Base-by-base conservation (phyloP, 2,113 vertebrate genomes). In the Recurvirostra avosetta region DNA sequence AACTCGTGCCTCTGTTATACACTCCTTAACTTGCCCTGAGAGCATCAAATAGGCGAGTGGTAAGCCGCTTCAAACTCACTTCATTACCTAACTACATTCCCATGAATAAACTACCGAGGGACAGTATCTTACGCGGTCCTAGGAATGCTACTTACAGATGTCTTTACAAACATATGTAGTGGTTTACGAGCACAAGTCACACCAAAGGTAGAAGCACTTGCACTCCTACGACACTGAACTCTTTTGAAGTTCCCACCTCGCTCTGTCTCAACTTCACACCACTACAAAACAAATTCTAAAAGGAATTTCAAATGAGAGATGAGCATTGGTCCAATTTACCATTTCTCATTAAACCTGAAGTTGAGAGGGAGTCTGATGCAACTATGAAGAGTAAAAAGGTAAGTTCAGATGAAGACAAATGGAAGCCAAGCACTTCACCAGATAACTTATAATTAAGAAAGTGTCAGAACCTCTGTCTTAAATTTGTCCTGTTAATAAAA, bases 401-500 rank as follows among this genome's bases (percentile, higher is more conserved):
- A 94, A 34, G 61, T 87, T 81, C 52, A 87, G 29, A 92, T 72
- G 65, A 78, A 94, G 61, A 85, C 74, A 89, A 95, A 88, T 40
- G 23, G 76, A 38, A 94, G 56, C 52, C 53, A 61, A 75, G 53
- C 17, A 40, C 52, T 82, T 89, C 53, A 85, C 19, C 20, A 78
- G 32, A 17, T 71, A 79, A 67, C 74, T 91, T 89, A 78, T 68
- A 94, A 94, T 95, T 96, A 91, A 93, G 61, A n/a, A 94, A 73
- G 61, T n/a, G 20, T 62, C 88, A 94, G 73, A 92, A 91, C 26
- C 53, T 82, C 73, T 73, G 84, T 75, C 80, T 47, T 53, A 53
- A 50, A 75, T 94, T 85, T 96, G 53, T 87, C 73, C 91, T 82
- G 45, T 81, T 78, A 92, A 92, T 88, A 74, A 93, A 94, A 80